Evolutionary conservation across 2,113 vertebrate species (phyloP).

Genomic region (Phylloscopus whistleri): DNA sequence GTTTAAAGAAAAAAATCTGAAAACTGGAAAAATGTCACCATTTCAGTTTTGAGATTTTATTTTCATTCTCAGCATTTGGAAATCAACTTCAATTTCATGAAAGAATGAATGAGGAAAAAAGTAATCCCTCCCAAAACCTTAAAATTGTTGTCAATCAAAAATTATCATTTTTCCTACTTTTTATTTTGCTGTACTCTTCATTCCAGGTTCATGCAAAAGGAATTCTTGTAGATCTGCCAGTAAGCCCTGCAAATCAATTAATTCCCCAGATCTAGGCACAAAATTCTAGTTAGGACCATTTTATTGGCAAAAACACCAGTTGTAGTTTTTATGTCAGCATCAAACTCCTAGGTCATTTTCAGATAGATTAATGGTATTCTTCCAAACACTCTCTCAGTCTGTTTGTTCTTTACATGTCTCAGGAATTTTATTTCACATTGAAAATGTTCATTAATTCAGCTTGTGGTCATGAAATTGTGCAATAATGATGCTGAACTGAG

Average conservation of each 20-base stretch:
- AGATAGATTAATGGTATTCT: not conserved
- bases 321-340: not conserved
- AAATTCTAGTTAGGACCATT: not conserved
- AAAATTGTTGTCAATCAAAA: not conserved
- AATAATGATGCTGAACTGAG: not conserved
- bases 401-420: slow-evolving; percentile 1
- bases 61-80: not conserved
- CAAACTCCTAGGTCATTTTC: slow-evolving; percentile 19
- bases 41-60: not conserved
- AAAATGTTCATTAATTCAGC: not conserved
- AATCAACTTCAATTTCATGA: not conserved
- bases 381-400: not conserved
- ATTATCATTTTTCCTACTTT: not conserved
- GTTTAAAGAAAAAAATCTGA: not conserved
- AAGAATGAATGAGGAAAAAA: not conserved
- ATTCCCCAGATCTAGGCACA: not conserved
- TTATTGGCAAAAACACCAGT: not conserved
- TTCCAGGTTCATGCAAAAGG: not conserved
- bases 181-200: not conserved
- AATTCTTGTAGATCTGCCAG: not conserved
- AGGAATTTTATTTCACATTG: not conserved
- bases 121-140: not conserved
- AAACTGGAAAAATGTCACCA: not conserved
- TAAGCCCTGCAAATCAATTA: not conserved
- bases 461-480: not conserved